Base-by-base conservation (phyloP, 1,140 invertebrate genomes). In the Orussus abietinus region DNA sequence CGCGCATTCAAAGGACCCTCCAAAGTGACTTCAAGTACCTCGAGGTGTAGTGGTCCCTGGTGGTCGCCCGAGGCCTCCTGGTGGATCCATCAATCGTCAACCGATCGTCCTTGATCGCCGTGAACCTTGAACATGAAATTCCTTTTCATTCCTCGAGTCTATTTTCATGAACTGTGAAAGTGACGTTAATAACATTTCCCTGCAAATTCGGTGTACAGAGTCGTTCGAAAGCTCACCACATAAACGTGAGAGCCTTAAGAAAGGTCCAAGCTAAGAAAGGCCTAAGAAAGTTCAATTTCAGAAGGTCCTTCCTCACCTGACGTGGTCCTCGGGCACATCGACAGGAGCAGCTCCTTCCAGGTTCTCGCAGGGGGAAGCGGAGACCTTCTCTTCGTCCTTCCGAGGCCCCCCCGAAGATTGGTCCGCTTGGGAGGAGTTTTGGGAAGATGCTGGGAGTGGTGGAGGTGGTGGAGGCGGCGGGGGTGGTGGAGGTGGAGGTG, bases 31-130 rank as follows among this genome's bases (percentile, higher is more conserved):
- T n/a, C n/a, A n/a, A n/a, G 6, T 18, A 72, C 69, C 68, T 68
- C 18, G 64, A 64, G 34, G 57, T 69, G 26, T 72, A 70, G 45
- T 72, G 66, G 55, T 72, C 69, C 56, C 60, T 72, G 39, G 55
- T 53, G 22, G 59, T 56, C 5, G 53, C 37, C 20, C 63, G 61
- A 37, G 54, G 37, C 59, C 63, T 49, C 48, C 64, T 62, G 11
- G 33, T 34, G 21, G 66, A 58, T 49, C 64, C 62, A 18, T 72
- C 69, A 18, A 59, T 47, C 17, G 49, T 35, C 12, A 54, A 53
- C 26, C 55, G 61, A 0, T 72, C 64, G 4, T 61, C 58, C 9
- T 59, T 47, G n/a, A n/a, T n/a, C n/a, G n/a, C 36, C 31, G 29
- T 9, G 12, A 30, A 32, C 35, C 34, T 10, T 14, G 10, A 32